phyloP scores from a whole-genome alignment of 2,888 invertebrate species.

The Drosophila barbarae region DNA sequence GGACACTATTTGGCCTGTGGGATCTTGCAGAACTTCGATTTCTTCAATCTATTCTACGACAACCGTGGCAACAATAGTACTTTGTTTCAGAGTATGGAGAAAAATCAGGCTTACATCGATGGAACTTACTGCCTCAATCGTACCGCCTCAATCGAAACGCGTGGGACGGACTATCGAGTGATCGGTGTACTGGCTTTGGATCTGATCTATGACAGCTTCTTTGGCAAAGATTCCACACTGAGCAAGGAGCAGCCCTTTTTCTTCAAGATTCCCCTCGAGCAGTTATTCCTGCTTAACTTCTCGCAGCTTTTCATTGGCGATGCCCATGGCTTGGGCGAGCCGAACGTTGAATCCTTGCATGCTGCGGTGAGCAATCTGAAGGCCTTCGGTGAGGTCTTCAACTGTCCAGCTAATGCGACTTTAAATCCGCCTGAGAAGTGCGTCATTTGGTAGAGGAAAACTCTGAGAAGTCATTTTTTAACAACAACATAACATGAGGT shows the following conservation, averaged over 20 bases:
- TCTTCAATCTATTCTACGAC: neutral
- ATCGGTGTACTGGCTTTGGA: neutral
- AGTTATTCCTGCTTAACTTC: neutral
- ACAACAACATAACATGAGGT: neutral
- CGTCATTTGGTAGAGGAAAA: neutral
- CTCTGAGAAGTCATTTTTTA: neutral
- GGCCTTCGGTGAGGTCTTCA: neutral
- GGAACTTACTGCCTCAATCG: conserved; percentile 1
- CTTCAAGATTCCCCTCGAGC: neutral
- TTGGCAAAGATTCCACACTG: neutral
- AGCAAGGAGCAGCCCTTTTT: conserved; percentile 1
- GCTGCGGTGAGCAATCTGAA: conserved; percentile 1
- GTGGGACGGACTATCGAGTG: neutral
- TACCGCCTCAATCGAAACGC: neutral
- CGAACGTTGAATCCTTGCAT: neutral
- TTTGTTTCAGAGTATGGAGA: neutral
- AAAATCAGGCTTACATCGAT: neutral
- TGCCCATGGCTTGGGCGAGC: neutral
- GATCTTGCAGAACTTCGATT: neutral
- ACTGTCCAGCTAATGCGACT: neutral
- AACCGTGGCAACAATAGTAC: neutral
- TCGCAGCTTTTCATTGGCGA: neutral
- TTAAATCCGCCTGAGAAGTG: neutral
- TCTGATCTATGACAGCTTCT: neutral
- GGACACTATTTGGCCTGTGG: neutral